A percentile compares a stretch with the other conserved stretches of the same genome.
Evolutionary conservation across 2,888 invertebrate species (phyloP).

Genomic region (Eupelmus urozonus): DNA sequence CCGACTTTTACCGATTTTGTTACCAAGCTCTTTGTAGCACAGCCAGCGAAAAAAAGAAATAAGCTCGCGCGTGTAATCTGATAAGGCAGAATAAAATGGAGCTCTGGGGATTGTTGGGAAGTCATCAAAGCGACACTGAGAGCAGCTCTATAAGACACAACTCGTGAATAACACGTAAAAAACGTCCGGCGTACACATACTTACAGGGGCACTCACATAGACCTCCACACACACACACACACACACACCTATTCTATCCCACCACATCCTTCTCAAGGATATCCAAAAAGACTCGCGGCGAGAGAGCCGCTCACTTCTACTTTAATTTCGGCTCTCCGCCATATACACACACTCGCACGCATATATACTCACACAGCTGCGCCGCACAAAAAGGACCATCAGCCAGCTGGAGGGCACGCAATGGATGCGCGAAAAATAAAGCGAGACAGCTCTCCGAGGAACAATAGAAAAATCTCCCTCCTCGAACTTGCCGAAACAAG

Average conservation of each 20-base stretch:
- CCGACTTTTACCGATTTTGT: too few relatives aligned
- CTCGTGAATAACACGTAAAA: background rate
- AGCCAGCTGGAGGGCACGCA: background rate
- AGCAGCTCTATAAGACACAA: background rate
- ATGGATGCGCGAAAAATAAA: background rate
- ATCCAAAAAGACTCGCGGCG: background rate
- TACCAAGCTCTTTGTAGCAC: too few relatives aligned
- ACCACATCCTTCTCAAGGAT: constrained; percentile 10
- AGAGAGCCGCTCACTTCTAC: background rate
- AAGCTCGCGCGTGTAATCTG: too few relatives aligned
- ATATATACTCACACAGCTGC: too few relatives aligned
- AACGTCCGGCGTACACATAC: background rate
- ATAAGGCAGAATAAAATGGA: constrained; percentile 27
- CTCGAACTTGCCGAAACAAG: too few relatives aligned
- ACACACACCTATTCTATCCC: background rate
- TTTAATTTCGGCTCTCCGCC: constrained; percentile 20
- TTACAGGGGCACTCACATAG: too few relatives aligned
- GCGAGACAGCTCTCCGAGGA: too few relatives aligned
- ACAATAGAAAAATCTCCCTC: too few relatives aligned
- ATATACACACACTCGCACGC: too few relatives aligned
- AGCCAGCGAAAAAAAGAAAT: too few relatives aligned
- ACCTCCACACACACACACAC: too few relatives aligned
- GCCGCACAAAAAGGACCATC: background rate
- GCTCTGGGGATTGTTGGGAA: background rate
- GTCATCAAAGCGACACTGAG: background rate